A percentile compares a stretch with the other conserved stretches of the same genome.
Evolutionary conservation across 37 sponge, comb jelly and placozoan genomes (phyloP).

Genomic region (Diacarnus erythraeanus): DNA sequence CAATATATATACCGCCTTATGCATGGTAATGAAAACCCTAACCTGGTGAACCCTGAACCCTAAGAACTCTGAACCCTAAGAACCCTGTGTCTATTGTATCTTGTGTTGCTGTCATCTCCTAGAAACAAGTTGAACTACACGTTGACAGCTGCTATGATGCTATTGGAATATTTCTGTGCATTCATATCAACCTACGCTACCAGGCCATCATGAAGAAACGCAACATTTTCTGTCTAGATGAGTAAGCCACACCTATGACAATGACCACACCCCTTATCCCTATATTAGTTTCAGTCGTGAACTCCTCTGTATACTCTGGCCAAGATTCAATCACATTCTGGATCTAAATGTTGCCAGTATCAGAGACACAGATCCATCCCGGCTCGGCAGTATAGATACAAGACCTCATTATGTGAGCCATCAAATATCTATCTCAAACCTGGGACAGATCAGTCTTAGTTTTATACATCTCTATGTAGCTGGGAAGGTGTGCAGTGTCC

Average conservation of each 20-base stretch:
- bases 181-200: slow-evolving; percentile 83
- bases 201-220: slow-evolving; percentile 79
- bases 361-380: slow-evolving; percentile 77
- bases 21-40: not conserved
- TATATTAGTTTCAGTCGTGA: slow-evolving; percentile 62
- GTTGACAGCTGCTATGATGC: slow-evolving; percentile 84
- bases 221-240: slow-evolving; percentile 45
- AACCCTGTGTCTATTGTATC: not conserved
- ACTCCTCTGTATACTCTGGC: slow-evolving; percentile 85
- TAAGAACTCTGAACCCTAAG: not conserved
- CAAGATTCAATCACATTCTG: slow-evolving; percentile 79
- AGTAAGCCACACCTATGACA: slow-evolving; percentile 28
- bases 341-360: slow-evolving; percentile 89
- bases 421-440: not conserved
- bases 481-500: too few relatives aligned
- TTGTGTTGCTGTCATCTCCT: not conserved
- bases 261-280: not conserved
- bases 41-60: not conserved
- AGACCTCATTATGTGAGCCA: slow-evolving; percentile 95
- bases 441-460: not conserved
- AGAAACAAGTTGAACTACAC: slow-evolving; percentile 70
- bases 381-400: slow-evolving; percentile 87
- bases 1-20: too few relatives aligned
- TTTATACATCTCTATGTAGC: too few relatives aligned
- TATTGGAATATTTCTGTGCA: slow-evolving; percentile 91